Evolutionary conservation across 1,140 invertebrate species (phyloP).

Genomic region (Polypedilum vanderplanki): DNA sequence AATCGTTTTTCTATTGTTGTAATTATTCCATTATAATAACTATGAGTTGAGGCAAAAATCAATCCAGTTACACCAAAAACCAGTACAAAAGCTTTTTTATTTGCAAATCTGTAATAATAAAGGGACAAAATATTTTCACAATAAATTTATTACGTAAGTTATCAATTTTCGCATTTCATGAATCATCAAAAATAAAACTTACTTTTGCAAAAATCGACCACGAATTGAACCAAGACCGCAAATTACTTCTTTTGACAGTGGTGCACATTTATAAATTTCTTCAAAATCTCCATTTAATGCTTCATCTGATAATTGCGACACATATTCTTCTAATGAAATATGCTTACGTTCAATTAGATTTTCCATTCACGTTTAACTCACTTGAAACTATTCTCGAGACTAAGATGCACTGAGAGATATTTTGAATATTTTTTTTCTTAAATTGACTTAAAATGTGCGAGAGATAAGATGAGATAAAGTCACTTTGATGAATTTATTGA

Average conservation of each 20-base stretch:
- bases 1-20: conserved; percentile 61
- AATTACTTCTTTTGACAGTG: not conserved
- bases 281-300: conserved; percentile 14
- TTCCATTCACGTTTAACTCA: not conserved
- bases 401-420: too few species aligned
- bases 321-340: not conserved
- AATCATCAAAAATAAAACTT: not conserved
- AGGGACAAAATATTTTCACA: too few species aligned
- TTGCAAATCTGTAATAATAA: conserved; percentile 46
- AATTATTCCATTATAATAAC: conserved; percentile 56
- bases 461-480: too few species aligned
- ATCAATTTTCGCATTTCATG: not conserved
- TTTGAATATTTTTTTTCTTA: too few species aligned
- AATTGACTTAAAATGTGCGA: too few species aligned
- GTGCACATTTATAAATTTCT: conserved; percentile 17
- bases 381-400: too few species aligned
- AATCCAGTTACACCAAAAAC: conserved; percentile 44
- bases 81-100: not conserved
- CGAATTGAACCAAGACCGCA: not conserved
- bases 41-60: conserved; percentile 53
- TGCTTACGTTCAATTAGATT: not conserved
- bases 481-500: too few species aligned
- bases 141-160: too few species aligned
- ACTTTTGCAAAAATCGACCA: not conserved
- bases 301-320: not conserved